Conservation (phyloP, 2,113 vertebrate genomes). For the Callionymus lyra region DNA sequence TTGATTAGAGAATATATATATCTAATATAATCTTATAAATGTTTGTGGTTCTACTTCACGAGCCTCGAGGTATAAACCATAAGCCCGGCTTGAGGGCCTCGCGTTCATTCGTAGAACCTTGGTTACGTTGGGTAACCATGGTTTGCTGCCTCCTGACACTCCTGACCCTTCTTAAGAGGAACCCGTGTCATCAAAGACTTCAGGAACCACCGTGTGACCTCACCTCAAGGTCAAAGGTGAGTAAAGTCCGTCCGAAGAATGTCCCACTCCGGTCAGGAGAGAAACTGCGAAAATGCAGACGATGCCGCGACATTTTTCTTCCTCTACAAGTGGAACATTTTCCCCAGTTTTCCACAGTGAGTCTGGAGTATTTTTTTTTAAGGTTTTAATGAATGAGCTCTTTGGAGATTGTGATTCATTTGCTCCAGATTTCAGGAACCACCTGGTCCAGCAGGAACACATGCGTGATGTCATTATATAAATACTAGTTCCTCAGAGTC, state of each 20-base stretch:
- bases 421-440: constrained; percentile 2
- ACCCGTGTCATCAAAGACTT: too few species aligned
- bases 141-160: too few species aligned
- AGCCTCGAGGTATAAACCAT: too few species aligned
- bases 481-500: constrained; percentile 9
- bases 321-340: constrained; percentile 23
- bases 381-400: constrained; percentile 10
- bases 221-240: constrained; percentile 11
- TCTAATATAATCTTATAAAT: too few species aligned
- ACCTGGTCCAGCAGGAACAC: constrained; percentile 11
- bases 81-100: too few species aligned
- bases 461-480: constrained; percentile 21
- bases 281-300: constrained; percentile 13
- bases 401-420: constrained; percentile 8
- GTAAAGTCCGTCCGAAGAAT: constrained; percentile 16
- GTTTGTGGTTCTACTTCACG: too few species aligned
- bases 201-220: constrained; percentile 2
- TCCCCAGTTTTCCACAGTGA: constrained; percentile 29
- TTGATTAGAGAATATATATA: too few species aligned
- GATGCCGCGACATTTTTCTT: constrained; percentile 11
- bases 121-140: too few species aligned
- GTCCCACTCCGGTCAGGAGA: constrained; percentile 30
- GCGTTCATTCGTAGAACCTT: too few species aligned
- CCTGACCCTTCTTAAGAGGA: too few species aligned
- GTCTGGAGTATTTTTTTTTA: constrained; percentile 21